Percentiles rank a stretch among this genome's conserved stretches.
Conservation (phyloP, 2,797 vertebrate genomes). For the Enteromius radiatus region DNA sequence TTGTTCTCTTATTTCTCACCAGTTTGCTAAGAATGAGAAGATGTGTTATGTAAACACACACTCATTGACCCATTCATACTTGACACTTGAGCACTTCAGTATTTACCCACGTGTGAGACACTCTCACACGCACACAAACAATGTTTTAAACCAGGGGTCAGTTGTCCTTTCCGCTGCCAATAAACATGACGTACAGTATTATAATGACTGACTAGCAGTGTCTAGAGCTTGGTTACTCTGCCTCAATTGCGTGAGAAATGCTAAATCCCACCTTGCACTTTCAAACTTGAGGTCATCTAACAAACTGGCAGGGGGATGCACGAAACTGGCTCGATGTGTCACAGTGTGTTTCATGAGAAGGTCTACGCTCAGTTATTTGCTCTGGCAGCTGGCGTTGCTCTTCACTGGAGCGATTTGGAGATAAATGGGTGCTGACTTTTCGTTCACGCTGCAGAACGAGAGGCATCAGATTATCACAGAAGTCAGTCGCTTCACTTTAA, state of each 20-base stretch:
- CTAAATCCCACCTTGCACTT: constrained; percentile 10
- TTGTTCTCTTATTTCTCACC: neutral
- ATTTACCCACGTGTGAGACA: constrained; percentile 28
- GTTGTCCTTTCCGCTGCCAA: neutral
- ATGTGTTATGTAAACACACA: constrained; percentile 4
- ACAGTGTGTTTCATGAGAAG: neutral
- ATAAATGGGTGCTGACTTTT: neutral
- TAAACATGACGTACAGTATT: neutral
- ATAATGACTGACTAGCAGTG: constrained; percentile 48
- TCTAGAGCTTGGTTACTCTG: constrained; percentile 17
- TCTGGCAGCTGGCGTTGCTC: constrained; percentile 70
- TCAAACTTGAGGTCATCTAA: neutral
- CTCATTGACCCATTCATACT: neutral
- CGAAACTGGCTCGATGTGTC: constrained; percentile 31
- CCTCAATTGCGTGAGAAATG: neutral
- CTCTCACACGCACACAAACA: neutral
- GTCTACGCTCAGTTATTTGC: constrained; percentile 62
- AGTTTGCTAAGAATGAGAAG: neutral
- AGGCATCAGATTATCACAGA: neutral
- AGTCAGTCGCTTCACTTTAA: neutral
- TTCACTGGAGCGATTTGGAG: constrained; percentile 5
- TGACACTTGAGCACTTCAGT: neutral
- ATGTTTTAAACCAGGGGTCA: neutral
- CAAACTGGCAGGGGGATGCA: neutral
- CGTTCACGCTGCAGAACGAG: neutral